Percentiles rank a stretch among this genome's conserved stretches.
These are phyloP conservation scores for Episyrphus balteatus DNA, from an alignment of 1,140 invertebrate species.

Conservation along the genomic window DNA sequence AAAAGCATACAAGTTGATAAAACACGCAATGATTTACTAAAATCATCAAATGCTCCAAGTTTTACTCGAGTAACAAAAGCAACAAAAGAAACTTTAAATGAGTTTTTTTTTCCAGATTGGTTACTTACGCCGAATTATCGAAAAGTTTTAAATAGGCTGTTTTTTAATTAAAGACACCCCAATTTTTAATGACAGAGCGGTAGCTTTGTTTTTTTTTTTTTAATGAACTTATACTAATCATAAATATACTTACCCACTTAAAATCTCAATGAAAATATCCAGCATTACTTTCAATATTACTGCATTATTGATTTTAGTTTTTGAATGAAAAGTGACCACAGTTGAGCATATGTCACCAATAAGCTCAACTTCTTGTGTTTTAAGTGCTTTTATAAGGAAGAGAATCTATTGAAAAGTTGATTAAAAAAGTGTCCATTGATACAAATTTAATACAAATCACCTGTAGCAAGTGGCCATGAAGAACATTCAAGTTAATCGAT, in stretches of 20 bases:
- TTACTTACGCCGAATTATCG: too few species aligned
- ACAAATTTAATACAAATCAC: constrained; percentile 9
- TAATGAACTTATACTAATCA: too few species aligned
- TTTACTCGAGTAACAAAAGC: too few species aligned
- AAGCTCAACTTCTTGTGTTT: background rate
- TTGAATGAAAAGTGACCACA: constrained; percentile 3
- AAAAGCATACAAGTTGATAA: too few species aligned
- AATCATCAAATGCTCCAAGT: too few species aligned
- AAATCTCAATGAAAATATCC: constrained; percentile 8
- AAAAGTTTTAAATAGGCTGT: too few species aligned
- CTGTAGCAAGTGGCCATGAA: constrained; percentile 38
- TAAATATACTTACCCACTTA: background rate
- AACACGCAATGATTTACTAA: too few species aligned
- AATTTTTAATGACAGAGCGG: too few species aligned
- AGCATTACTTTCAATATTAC: constrained; percentile 9
- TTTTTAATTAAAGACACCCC: too few species aligned
- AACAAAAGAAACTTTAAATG: too few species aligned
- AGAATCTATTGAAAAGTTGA: constrained; percentile 5
- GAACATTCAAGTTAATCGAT: constrained; percentile 25
- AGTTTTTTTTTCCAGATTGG: too few species aligned
- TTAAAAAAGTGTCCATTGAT: background rate
- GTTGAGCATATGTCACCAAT: constrained; percentile 4
- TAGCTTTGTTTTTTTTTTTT: too few species aligned
- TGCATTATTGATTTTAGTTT: constrained; percentile 5
- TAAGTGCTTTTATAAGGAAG: constrained; percentile 4